A percentile compares a stretch with the other conserved stretches of the same genome.
These are phyloP conservation scores for Popillia japonica DNA, from an alignment of 1,140 invertebrate genomes.

Conservation along the genomic window DNA sequence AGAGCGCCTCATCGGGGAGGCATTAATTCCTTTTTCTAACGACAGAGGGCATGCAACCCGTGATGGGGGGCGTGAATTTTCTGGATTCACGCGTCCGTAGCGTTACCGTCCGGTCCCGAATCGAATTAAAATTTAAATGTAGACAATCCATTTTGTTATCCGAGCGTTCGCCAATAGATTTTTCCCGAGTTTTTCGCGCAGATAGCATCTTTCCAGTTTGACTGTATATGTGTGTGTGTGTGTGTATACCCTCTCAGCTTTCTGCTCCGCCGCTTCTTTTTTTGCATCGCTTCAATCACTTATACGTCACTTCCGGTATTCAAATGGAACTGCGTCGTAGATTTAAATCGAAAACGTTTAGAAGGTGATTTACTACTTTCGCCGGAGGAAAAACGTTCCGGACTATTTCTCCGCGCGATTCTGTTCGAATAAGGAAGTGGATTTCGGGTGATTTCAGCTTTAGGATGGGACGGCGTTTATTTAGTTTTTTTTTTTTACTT, in stretches of 20 bases:
- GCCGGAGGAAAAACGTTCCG: constrained; percentile 1
- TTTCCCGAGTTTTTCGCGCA: constrained; percentile 46
- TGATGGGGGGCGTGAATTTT: constrained; percentile 21
- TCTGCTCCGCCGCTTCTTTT: constrained; percentile 51
- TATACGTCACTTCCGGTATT: constrained; percentile 59
- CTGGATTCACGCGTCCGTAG: background rate
- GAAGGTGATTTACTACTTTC: constrained; percentile 23
- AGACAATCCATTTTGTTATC: constrained; percentile 58
- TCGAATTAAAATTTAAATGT: constrained; percentile 59
- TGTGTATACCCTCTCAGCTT: background rate
- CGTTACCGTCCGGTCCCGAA: constrained; percentile 7
- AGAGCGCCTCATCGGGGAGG: background rate
- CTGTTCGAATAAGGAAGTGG: background rate
- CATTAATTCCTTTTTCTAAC: background rate
- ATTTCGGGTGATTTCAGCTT: background rate
- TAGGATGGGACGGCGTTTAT: too few relatives aligned
- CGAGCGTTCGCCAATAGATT: constrained; percentile 58
- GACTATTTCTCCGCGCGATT: background rate
- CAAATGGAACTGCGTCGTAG: constrained; percentile 57
- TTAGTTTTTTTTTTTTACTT: too few relatives aligned
- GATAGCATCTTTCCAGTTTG: background rate
- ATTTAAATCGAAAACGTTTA: constrained; percentile 33
- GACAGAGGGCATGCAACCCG: background rate
- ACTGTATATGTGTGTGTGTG: background rate
- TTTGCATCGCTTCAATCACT: constrained; percentile 53